phyloP scores from a whole-genome alignment of 2,113 vertebrate species.

The Cisticola juncidis region DNA sequence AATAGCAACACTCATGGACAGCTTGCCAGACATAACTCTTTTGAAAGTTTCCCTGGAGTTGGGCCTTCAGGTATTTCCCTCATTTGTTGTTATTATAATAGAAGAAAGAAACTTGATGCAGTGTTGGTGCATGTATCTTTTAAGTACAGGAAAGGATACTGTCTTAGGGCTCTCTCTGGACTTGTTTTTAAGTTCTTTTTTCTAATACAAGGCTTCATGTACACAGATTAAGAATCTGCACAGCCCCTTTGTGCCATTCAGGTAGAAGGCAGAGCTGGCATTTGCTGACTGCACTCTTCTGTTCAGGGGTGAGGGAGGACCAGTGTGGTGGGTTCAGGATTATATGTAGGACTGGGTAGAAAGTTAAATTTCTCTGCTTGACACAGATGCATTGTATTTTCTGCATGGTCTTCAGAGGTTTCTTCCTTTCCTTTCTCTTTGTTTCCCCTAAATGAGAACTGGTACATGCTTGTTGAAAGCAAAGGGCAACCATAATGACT shows the following conservation, averaged over 20 bases:
- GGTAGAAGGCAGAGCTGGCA: background rate
- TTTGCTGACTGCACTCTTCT: background rate
- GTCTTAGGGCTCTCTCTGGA: background rate
- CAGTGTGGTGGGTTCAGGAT: background rate
- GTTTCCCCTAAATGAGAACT: background rate
- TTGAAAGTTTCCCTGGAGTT: conserved; percentile 85
- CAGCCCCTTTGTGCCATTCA: background rate
- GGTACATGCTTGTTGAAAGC: background rate
- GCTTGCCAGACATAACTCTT: conserved; percentile 85
- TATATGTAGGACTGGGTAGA: background rate
- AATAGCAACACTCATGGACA: conserved; percentile 87
- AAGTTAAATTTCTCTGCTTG: background rate
- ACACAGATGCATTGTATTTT: background rate
- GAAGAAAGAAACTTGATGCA: background rate
- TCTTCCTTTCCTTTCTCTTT: background rate
- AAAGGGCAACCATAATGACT: background rate
- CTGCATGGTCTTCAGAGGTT: background rate
- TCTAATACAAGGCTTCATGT: background rate
- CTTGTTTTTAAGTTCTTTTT: background rate
- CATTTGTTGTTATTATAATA: background rate
- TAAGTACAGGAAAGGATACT: background rate
- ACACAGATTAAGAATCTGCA: background rate
- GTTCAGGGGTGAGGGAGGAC: background rate
- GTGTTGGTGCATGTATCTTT: background rate
- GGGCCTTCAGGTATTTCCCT: conserved; percentile 80